Base-by-base conservation (phyloP, 2,797 vertebrate genomes). In the Lagodon rhomboides region DNA sequence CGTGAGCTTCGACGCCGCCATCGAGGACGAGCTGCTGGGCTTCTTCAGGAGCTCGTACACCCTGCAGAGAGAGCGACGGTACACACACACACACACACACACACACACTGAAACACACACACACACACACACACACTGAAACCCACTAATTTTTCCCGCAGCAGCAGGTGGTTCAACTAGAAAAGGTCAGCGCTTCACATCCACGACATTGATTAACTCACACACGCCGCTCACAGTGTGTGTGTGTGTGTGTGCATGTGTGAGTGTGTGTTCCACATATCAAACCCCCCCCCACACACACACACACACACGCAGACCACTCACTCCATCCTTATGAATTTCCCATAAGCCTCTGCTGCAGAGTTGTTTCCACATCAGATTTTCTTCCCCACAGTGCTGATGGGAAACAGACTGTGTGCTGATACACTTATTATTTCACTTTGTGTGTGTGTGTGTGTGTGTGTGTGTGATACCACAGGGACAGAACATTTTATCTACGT, bases 31-130 rank as follows among this genome's bases (percentile, higher is more conserved):
- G 90, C 96, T 99, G 76, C 91, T 99, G 66, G 98, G 98, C 58
- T 99, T 99, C 94, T 99, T 98, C 93, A 95, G 97, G 86, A 99
- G 97, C 93, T 97, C 97, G 2, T 99, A 98, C 88, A 93, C 94
- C 76, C 92, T 97, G 82, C 94, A 97, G 66, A 95, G 96, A 80
- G 97, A 99, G 91, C 96, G 91, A 94, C 97, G 97, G 98, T 99
- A 97, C 70, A 18, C 38, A 68, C 68, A 49, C 67, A 27, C 9
- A 25, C 46, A 65, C 62, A 77, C 65, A 68, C 75, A 67, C 70
- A 79, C 79, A 62, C 80, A 27, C 56, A 60, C 56, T 58, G 8
- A 67, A 11, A 68, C 30, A 71, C 50, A 50, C 51, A 51, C 18
- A 63, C 15, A 47, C 62, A 17, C 23, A 96, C 43, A 34, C 18